Evolutionary conservation across 2,113 vertebrate genomes (phyloP).

Genomic region (Protobothrops mucrosquamatus): DNA sequence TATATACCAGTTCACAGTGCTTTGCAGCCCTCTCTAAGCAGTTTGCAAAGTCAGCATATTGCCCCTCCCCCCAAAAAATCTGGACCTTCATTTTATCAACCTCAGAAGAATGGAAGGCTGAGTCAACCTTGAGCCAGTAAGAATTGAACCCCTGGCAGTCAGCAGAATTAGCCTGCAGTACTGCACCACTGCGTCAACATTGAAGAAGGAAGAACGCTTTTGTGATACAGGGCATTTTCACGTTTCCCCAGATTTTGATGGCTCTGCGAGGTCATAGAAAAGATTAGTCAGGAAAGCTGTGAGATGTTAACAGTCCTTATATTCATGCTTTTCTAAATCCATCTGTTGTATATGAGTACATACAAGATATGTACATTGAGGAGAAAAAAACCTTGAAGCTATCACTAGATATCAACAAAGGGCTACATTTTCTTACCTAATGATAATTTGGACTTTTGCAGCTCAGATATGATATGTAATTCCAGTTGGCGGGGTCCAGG

Average conservation of each 20-base stretch:
- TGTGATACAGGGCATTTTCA: not conserved
- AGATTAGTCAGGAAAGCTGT: not conserved
- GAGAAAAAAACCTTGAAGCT: not conserved
- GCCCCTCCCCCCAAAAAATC: too few relatives aligned
- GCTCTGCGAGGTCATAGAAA: not conserved
- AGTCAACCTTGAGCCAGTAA: too few relatives aligned
- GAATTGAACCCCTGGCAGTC: too few relatives aligned
- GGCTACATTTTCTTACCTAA: not conserved
- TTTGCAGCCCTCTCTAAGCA: too few relatives aligned
- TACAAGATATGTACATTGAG: not conserved
- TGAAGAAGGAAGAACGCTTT: not conserved
- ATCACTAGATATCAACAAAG: not conserved
- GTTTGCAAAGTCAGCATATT: too few relatives aligned
- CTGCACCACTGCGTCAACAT: not conserved
- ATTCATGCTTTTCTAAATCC: not conserved
- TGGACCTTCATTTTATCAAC: too few relatives aligned
- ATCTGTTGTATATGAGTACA: not conserved
- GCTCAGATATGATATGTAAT: not conserved
- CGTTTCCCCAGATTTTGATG: not conserved
- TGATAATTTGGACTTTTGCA: not conserved
- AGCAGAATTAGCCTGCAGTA: too few relatives aligned
- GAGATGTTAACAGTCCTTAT: too few relatives aligned
- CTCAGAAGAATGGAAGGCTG: too few relatives aligned
- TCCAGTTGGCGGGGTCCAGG: too few relatives aligned
- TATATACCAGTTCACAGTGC: too few relatives aligned